phyloP scores from a whole-genome alignment of 2,888 invertebrate genomes.

The Sicus ferrugineus region DNA sequence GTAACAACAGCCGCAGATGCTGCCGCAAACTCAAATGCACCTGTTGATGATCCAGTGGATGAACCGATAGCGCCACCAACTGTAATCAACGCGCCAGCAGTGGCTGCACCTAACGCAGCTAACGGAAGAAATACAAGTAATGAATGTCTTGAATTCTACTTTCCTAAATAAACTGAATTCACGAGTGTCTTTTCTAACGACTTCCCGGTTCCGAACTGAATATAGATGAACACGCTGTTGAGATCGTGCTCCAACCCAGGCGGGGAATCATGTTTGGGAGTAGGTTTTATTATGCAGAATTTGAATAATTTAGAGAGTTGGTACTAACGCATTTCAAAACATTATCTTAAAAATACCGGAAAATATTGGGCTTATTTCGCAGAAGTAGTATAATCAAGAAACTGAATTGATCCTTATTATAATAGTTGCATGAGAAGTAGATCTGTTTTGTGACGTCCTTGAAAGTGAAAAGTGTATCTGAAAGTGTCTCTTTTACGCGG shows the following conservation, averaged over 20 bases:
- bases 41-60: slow-evolving; percentile 56
- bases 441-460: too few species aligned
- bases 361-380: too few species aligned
- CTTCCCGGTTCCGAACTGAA: slow-evolving; percentile 6
- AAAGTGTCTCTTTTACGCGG: too few species aligned
- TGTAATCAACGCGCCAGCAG: not conserved
- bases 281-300: too few species aligned
- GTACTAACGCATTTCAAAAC: too few species aligned
- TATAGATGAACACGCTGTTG: slow-evolving; percentile 37
- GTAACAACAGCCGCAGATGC: slow-evolving; percentile 40
- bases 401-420: too few species aligned
- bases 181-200: slow-evolving; percentile 6
- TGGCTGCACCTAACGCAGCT: slow-evolving; percentile 25
- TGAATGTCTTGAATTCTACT: slow-evolving; percentile 31
- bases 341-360: too few species aligned
- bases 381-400: too few species aligned
- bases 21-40: slow-evolving; percentile 37
- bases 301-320: not conserved
- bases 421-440: too few species aligned
- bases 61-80: slow-evolving; percentile 50
- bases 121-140: slow-evolving; percentile 37
- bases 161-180: not conserved
- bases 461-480: too few species aligned
- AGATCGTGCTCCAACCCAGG: slow-evolving; percentile 46
- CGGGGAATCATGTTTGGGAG: slow-evolving; percentile 43